Conservation (phyloP, 2,888 invertebrate genomes). For the Meteorus colon region DNA sequence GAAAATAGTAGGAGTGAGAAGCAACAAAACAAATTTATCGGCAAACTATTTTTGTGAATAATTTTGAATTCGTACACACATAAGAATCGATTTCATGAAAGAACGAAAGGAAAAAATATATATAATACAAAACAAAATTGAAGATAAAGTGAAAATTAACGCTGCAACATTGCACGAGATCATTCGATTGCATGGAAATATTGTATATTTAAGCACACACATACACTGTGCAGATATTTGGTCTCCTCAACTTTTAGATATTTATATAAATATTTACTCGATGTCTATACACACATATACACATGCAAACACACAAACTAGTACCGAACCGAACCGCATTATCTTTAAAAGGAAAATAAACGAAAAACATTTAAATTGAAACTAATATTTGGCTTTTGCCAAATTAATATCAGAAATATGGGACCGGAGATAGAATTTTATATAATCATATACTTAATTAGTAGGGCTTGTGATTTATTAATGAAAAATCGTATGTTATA, state of each 20-base stretch:
- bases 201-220: constrained; percentile 50
- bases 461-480: background rate
- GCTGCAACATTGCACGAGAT: constrained; percentile 56
- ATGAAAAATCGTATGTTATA: constrained; percentile 52
- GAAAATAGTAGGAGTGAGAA: background rate
- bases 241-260: constrained; percentile 48
- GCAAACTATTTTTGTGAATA: constrained; percentile 56
- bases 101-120: constrained; percentile 3
- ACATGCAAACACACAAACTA: constrained; percentile 9
- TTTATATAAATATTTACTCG: constrained; percentile 58
- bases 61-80: constrained; percentile 57
- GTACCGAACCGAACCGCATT: constrained; percentile 2
- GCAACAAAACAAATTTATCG: background rate
- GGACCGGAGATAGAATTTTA: constrained; percentile 64
- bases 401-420: constrained; percentile 60
- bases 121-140: background rate
- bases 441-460: constrained; percentile 56
- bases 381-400: constrained; percentile 57
- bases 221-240: background rate
- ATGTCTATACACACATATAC: constrained; percentile 13
- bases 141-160: constrained; percentile 18
- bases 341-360: constrained; percentile 33
- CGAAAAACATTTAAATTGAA: constrained; percentile 50
- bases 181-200: constrained; percentile 57
- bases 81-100: background rate